These are phyloP conservation scores for Lagopus muta DNA, from an alignment of 2,113 vertebrate genomes.

Conservation along the genomic window DNA sequence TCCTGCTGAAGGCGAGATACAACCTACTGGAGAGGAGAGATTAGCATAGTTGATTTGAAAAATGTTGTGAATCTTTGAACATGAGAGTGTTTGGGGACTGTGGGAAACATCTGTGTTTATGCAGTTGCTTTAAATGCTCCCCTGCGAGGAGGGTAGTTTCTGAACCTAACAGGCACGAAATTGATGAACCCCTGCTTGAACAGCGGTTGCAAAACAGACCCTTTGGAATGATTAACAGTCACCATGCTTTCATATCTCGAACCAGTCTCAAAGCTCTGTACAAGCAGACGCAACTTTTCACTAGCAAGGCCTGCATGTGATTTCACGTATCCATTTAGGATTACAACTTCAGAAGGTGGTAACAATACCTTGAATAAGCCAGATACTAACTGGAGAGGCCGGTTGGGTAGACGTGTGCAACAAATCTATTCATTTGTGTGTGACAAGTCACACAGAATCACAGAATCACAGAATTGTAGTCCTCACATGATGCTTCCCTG, in stretches of 20 bases:
- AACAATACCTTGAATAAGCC: too few species aligned
- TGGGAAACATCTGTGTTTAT: conserved; percentile 56
- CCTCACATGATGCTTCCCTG: accelerated
- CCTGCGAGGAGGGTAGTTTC: not conserved
- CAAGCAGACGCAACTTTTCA: accelerated
- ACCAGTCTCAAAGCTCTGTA: not conserved
- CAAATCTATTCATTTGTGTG: not conserved
- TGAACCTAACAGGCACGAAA: conserved; percentile 22
- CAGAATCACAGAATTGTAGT: too few species aligned
- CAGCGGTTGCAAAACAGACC: conserved; percentile 12
- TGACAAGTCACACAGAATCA: too few species aligned
- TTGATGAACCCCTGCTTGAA: conserved; percentile 18
- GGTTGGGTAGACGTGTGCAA: not conserved
- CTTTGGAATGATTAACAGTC: not conserved
- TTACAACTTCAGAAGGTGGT: not conserved
- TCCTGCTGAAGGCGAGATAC: not conserved
- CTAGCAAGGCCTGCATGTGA: not conserved
- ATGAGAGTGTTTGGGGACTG: not conserved
- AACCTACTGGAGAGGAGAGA: not conserved
- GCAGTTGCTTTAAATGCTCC: conserved; percentile 33
- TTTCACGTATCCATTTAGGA: not conserved
- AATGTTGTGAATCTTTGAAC: conserved; percentile 25
- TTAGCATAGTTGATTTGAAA: conserved; percentile 12
- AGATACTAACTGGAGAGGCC: not conserved
- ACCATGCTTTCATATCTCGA: not conserved